These are phyloP conservation scores for Tyria jacobaeae DNA, from an alignment of 2,888 invertebrate genomes.

Conservation along the genomic window DNA sequence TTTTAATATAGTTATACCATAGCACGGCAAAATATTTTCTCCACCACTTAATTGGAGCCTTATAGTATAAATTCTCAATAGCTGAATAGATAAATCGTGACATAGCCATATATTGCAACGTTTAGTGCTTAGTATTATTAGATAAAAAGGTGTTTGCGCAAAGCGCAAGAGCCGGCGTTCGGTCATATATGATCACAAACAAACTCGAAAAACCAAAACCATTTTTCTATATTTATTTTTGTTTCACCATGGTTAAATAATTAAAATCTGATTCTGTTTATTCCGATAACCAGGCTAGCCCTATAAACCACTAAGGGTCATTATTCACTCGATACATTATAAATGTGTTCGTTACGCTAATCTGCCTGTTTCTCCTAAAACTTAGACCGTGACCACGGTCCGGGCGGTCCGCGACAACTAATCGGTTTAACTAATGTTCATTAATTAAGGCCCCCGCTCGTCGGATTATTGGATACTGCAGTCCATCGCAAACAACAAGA, in stretches of 20 bases:
- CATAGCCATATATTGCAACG: slow-evolving; percentile 58
- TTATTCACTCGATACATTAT: slow-evolving; percentile 31
- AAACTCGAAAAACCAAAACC: slow-evolving; percentile 8
- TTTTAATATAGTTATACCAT: slow-evolving; percentile 52
- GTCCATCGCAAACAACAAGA: slow-evolving; percentile 69
- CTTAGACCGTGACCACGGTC: slow-evolving; percentile 51
- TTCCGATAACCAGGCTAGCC: neutral
- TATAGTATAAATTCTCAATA: slow-evolving; percentile 50
- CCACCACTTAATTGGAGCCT: slow-evolving; percentile 42
- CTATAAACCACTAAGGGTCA: slow-evolving; percentile 19
- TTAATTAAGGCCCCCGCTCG: slow-evolving; percentile 71
- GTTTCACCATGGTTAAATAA: neutral
- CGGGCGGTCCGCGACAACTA: slow-evolving; percentile 68
- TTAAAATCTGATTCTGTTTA: neutral
- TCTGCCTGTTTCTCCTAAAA: slow-evolving; percentile 47
- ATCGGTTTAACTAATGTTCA: slow-evolving; percentile 80
- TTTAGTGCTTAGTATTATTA: slow-evolving; percentile 50
- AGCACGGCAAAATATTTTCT: slow-evolving; percentile 45
- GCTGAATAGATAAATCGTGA: slow-evolving; percentile 58
- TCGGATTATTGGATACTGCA: slow-evolving; percentile 64
- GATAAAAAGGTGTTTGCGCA: slow-evolving; percentile 42
- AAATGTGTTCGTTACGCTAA: slow-evolving; percentile 44
- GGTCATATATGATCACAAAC: slow-evolving; percentile 23
- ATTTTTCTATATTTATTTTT: neutral
- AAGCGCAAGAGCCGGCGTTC: slow-evolving; percentile 39